phyloP scores from a whole-genome alignment of 1,140 invertebrate genomes.

The Pseudobourletiella spinata region DNA sequence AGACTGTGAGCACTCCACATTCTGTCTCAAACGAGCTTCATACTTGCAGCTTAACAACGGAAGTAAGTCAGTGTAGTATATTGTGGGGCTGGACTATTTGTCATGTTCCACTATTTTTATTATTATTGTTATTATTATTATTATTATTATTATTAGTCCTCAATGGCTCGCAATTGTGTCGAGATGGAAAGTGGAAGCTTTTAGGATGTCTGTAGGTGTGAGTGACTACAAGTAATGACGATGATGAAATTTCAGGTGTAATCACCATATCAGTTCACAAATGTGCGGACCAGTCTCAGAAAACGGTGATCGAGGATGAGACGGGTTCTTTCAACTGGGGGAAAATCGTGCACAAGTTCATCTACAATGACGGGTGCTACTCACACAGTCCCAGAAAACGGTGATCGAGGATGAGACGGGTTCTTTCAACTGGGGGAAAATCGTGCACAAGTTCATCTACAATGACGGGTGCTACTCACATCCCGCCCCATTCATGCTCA shows the following conservation, averaged over 20 bases:
- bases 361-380: constrained; percentile 15
- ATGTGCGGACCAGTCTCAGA: constrained; percentile 19
- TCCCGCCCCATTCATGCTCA: constrained; percentile 6
- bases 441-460: constrained; percentile 5
- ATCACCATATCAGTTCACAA: constrained; percentile 10
- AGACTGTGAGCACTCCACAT: constrained; percentile 19
- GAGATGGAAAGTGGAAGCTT: too few species aligned
- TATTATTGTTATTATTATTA: too few species aligned
- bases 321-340: constrained; percentile 9
- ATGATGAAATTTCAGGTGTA: constrained; percentile 50
- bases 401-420: constrained; percentile 11
- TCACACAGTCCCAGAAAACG: constrained; percentile 15
- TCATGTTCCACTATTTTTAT: constrained; percentile 4
- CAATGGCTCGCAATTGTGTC: too few species aligned
- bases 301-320: constrained; percentile 14
- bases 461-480: constrained; percentile 15
- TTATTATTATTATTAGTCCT: too few species aligned
- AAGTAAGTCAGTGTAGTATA: constrained; percentile 6
- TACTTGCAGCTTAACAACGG: constrained; percentile 18
- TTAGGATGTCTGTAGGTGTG: too few species aligned
- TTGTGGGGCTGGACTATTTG: constrained; percentile 9
- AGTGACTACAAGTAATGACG: too few species aligned
- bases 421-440: constrained; percentile 10
- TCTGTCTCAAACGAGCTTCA: constrained; percentile 18
- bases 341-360: constrained; percentile 5